phyloP scores from a whole-genome alignment of 2,797 vertebrate species.

The Perodicticus potto region DNA sequence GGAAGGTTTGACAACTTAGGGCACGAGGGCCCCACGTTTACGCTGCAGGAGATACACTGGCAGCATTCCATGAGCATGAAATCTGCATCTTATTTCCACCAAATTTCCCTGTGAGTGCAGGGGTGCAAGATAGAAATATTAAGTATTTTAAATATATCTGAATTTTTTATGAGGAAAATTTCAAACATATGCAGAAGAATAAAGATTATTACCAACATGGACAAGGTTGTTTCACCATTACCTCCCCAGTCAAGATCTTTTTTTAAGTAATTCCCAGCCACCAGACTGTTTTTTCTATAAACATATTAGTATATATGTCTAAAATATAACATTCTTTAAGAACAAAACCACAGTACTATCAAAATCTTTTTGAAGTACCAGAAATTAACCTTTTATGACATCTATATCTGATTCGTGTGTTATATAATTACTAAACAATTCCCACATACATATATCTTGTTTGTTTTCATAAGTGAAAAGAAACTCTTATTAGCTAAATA shows the following conservation, averaged over 20 bases:
- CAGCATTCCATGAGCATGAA: not conserved
- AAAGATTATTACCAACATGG: not conserved
- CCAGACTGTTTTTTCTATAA: constrained; percentile 16
- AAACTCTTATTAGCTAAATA: constrained; percentile 41
- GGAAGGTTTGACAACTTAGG: constrained; percentile 35
- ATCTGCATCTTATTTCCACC: not conserved
- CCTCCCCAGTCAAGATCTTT: not conserved
- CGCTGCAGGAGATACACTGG: not conserved
- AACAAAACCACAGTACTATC: not conserved
- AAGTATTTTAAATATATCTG: constrained; percentile 4
- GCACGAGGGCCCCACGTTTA: not conserved
- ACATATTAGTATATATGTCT: not conserved
- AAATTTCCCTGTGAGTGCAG: not conserved
- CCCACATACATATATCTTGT: not conserved
- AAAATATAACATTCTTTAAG: constrained; percentile 34
- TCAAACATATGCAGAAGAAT: not conserved
- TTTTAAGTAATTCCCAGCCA: not conserved
- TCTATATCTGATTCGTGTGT: not conserved
- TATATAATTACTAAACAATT: constrained; percentile 37
- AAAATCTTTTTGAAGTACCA: constrained; percentile 23
- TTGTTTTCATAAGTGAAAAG: constrained; percentile 45
- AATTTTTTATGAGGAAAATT: constrained; percentile 25
- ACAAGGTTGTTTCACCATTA: not conserved
- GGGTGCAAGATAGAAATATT: not conserved
- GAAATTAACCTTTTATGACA: not conserved